A percentile compares a stretch with the other conserved stretches of the same genome.
Conservation (phyloP, 2,113 vertebrate species). For the Pygoscelis antarcticus region DNA sequence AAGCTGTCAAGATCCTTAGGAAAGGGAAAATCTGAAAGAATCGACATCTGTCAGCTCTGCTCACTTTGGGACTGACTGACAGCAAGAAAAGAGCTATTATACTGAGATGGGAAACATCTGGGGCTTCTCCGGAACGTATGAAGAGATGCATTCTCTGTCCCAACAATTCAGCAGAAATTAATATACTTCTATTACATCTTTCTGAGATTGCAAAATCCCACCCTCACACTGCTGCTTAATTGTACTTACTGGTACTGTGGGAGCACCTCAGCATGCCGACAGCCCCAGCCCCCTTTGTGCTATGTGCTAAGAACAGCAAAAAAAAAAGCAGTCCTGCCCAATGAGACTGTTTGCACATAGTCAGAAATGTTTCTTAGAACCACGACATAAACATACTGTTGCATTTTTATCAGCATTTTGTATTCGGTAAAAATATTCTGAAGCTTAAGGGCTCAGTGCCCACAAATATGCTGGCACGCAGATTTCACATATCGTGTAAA, state of each 20-base stretch:
- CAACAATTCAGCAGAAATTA: background rate
- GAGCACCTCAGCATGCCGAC: background rate
- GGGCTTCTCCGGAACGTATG: background rate
- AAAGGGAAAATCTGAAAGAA: conserved; percentile 10
- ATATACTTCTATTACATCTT: background rate
- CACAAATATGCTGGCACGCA: conserved; percentile 12
- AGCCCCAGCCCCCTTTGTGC: background rate
- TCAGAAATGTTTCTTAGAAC: conserved; percentile 22
- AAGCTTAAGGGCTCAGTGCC: conserved; percentile 57
- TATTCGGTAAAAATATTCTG: conserved; percentile 28
- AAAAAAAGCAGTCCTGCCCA: background rate
- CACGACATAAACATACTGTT: background rate
- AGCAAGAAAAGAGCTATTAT: background rate
- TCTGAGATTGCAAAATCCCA: background rate
- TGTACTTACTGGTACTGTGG: background rate
- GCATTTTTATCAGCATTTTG: conserved; percentile 47
- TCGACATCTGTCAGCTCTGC: conserved; percentile 10
- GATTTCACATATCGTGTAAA: conserved; percentile 6
- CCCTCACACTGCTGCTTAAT: background rate
- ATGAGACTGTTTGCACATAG: conserved; percentile 30
- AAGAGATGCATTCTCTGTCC: background rate
- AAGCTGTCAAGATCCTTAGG: background rate
- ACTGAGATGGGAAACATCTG: background rate
- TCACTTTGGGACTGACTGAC: conserved; percentile 27
- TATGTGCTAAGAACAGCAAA: background rate